Evolutionary conservation across 2,113 vertebrate genomes (phyloP), one percentile per base, ranked within the genome.

Genomic region (Scatophagus argus): DNA sequence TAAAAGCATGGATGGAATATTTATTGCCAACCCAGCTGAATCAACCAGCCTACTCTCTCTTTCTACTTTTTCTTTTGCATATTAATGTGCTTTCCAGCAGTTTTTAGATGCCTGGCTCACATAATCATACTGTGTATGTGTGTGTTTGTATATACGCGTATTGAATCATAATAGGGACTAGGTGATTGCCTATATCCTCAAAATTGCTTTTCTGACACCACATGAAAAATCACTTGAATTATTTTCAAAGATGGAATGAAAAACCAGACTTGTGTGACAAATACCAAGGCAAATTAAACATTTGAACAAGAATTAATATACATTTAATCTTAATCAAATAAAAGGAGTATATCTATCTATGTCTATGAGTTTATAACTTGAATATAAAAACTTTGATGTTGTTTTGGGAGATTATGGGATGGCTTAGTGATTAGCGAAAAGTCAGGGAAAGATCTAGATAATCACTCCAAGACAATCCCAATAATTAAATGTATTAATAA

Each of bases 191-290:
- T 68, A 12, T 31, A 59, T 78, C 34, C 31, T 56, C n/a, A 36
- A 72, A 78, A 81, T 81, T 76, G 52, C n/a, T 81, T 81, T 77
- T 74, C 65, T 74, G 80, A 74, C 68, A 82, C 52, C 56, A 77
- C 52, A 75, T 81, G 67, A 88, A 67, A 83, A 79, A 77, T 75
- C 61, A 58, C 56, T 55, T 51, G 19, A 69, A 71, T 68, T 27
- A 70, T 29, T 68, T 64, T 73, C 34, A 70, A 81, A 77, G 25
- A 52, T n/a, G 46, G 54, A 17, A 5, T 23, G 17, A 68, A 74
- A 70, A 76, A 65, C 14, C 14, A 61, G 47, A 8, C 64, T 52
- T 56, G 60, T 63, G 44, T 59, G 60, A 77, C 1, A 74, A 73
- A 77, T 44, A 44, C 31, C 74, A 62, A 29, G n/a, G 13, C 36